These are phyloP conservation scores for Drymodes brunneopygia DNA, from an alignment of 2,113 vertebrate genomes.

Conservation along the genomic window DNA sequence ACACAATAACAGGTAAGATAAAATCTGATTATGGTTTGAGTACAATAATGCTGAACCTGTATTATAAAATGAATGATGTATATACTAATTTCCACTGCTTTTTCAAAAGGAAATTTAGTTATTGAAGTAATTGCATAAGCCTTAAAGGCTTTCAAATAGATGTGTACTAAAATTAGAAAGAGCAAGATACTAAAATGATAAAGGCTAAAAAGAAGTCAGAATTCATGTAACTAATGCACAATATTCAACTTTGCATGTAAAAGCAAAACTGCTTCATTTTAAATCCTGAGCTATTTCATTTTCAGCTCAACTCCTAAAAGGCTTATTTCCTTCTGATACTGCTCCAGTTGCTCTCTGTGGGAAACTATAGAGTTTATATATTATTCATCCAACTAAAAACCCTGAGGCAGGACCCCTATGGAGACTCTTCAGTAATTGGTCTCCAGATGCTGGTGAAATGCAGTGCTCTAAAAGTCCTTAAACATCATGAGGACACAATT, in stretches of 20 bases:
- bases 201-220: background rate
- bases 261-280: conserved; percentile 40
- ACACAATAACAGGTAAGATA: background rate
- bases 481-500: conserved; percentile 60
- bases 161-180: background rate
- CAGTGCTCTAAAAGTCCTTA: conserved; percentile 64
- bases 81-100: background rate
- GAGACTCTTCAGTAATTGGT: conserved; percentile 74
- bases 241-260: background rate
- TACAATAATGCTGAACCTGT: background rate
- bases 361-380: conserved; percentile 67
- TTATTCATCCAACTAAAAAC: conserved; percentile 77
- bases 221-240: background rate
- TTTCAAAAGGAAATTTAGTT: background rate
- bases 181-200: background rate
- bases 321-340: conserved; percentile 58
- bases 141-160: background rate
- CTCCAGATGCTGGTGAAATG: conserved; percentile 68
- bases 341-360: conserved; percentile 62
- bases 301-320: conserved; percentile 59
- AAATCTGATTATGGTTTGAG: background rate
- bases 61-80: background rate
- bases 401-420: conserved; percentile 65
- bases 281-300: conserved; percentile 40
- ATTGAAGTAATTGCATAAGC: background rate